Evolutionary conservation across 2,113 vertebrate genomes (phyloP).

Genomic region (Atherinomorus stipes): DNA sequence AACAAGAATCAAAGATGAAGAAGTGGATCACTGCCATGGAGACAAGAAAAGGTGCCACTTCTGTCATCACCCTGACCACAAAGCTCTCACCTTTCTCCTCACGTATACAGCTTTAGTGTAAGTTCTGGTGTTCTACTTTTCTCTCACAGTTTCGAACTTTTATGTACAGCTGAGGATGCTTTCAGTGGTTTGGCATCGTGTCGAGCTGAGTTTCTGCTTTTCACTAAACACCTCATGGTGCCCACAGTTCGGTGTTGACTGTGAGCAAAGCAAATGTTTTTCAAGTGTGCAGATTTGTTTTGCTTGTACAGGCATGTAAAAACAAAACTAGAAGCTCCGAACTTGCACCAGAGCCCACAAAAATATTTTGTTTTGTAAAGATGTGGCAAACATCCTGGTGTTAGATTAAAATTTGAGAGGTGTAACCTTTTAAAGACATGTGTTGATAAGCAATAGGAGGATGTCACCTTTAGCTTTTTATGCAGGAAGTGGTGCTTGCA

Average conservation of each 20-base stretch:
- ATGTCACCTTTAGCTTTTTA: conserved; percentile 17
- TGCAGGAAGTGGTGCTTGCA: conserved; percentile 45
- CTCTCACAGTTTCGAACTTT: conserved; percentile 9
- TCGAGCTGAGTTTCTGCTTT: conserved; percentile 27
- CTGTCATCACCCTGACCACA: conserved; percentile 1
- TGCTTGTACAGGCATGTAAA: background rate
- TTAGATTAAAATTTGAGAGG: background rate
- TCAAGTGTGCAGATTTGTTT: conserved; percentile 1
- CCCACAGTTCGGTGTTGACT: conserved; percentile 5
- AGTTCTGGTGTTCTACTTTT: conserved; percentile 27
- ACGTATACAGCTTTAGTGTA: background rate
- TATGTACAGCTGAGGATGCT: conserved; percentile 10
- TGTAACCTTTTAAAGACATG: background rate
- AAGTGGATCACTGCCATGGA: background rate
- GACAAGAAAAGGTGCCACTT: background rate
- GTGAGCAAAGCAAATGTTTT: conserved; percentile 45
- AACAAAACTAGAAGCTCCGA: background rate
- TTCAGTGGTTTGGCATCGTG: conserved; percentile 47
- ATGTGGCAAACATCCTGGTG: background rate
- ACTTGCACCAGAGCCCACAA: background rate
- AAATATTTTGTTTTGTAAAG: background rate
- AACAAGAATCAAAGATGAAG: background rate
- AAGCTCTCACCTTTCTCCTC: conserved; percentile 43
- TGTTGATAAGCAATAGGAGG: background rate
- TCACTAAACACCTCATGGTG: background rate